Evolutionary conservation across 2,113 vertebrate species (phyloP), one percentile per base, ranked within the genome.

Genomic region (Chaetorhynchus papuensis): DNA sequence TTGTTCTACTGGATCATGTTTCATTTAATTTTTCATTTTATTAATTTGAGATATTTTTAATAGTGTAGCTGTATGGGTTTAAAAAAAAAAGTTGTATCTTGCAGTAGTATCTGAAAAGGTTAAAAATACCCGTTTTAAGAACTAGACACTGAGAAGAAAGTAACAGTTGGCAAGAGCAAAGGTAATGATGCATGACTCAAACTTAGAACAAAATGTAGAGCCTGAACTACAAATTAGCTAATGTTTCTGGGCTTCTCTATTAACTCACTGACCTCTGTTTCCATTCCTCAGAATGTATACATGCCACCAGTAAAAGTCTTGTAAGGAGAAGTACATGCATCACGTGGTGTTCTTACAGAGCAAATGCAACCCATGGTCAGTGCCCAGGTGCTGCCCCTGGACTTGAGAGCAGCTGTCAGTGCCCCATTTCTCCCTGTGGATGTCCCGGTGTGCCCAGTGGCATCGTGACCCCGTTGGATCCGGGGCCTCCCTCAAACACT

Each of bases 1-100:
- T 90, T 96, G 90, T 97, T 97, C 96, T 97, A 95, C 75, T 96
- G 95, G 97, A 79, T 96, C 91, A 15, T 90, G 88, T 97, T 97
- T 90, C 92, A 88, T 96, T 96, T 94, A 87, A 89, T 95, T 94
- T 95, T 95, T 96, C 68, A 79, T 96, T 97, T 97, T 95, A 97
- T 97, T 98, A 97, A 98, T 97, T 94, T 93, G 85, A 92, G 39
- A 90, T 92, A 49, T 91, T 84, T 93, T 83, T 87, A 92, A 77
- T 87, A 61, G 63, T 44, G 68, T 57, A 69, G 50, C 82, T 65
- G 39, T 71, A 53, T 6, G 27, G 24, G 21, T 57, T 79, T 30
- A 13, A 91, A 82, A 89, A 75, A 60, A 74, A 11, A 33, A 47
- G 24, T 37, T 41, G 16, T 44, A 35, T 57, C 60, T 95, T 81